Evolutionary conservation across 2,113 vertebrate species (phyloP).

Genomic region (Theristicus caerulescens): DNA sequence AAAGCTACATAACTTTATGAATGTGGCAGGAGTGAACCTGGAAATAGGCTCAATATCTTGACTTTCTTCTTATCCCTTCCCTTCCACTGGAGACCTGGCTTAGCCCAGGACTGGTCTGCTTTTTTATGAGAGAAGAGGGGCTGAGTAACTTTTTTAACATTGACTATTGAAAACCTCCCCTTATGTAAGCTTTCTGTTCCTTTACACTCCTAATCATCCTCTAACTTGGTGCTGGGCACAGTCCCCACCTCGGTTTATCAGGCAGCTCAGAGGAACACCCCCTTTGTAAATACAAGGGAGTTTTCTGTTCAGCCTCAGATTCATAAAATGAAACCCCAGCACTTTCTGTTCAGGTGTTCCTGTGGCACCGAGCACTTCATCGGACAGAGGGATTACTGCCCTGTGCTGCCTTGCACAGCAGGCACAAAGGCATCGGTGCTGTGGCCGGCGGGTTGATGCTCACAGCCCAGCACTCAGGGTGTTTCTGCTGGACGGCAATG

Average conservation of each 20-base stretch:
- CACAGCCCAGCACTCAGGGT: neutral
- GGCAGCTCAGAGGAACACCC: constrained; percentile 8
- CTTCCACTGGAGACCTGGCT: neutral
- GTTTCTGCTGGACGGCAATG: neutral
- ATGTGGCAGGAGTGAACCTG: neutral
- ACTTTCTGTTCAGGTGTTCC: neutral
- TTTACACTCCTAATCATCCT: neutral
- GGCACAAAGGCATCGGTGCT: rapidly evolving
- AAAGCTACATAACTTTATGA: neutral
- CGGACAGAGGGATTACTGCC: rapidly evolving
- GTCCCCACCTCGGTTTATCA: neutral
- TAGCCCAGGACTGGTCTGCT: neutral
- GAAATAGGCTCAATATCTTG: neutral
- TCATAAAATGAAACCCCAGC: neutral
- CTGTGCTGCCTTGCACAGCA: neutral
- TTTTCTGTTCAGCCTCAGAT: neutral
- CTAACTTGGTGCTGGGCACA: neutral
- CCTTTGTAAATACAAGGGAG: constrained; percentile 35
- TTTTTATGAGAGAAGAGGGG: neutral
- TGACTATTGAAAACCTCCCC: constrained; percentile 1
- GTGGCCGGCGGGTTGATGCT: neutral
- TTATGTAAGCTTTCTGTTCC: constrained; percentile 4
- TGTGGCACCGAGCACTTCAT: neutral
- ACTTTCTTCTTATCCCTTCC: neutral
- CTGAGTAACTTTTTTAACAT: neutral